These are phyloP conservation scores for Propithecus coquereli DNA, from an alignment of 2,113 vertebrate genomes.

Conservation along the genomic window DNA sequence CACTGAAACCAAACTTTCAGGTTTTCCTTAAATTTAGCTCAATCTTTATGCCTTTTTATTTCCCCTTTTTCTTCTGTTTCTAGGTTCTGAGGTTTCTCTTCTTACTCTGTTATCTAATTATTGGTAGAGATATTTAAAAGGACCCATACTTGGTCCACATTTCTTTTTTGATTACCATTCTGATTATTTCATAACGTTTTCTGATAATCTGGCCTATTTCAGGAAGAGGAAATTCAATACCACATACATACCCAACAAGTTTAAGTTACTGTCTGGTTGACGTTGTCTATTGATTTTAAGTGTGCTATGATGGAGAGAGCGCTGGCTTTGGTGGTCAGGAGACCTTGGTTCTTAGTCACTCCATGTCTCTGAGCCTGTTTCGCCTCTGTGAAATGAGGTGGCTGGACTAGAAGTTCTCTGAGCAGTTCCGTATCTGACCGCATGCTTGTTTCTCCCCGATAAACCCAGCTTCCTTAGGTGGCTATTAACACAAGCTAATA, in stretches of 20 bases:
- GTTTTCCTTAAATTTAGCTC: conserved; percentile 23
- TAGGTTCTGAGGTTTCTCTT: conserved; percentile 23
- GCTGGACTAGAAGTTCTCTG: background rate
- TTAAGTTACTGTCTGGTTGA: background rate
- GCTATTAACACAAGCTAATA: background rate
- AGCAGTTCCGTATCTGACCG: background rate
- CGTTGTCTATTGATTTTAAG: background rate
- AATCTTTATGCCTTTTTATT: background rate
- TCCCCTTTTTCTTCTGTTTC: conserved; percentile 38
- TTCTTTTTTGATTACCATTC: conserved; percentile 10
- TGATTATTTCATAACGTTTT: conserved; percentile 34
- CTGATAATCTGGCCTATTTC: conserved; percentile 5
- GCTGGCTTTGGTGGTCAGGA: background rate
- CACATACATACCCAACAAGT: background rate
- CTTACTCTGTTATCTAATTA: background rate
- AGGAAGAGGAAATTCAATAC: conserved; percentile 8
- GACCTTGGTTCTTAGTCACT: background rate
- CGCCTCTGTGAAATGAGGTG: background rate
- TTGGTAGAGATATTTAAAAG: conserved; percentile 37
- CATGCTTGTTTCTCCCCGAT: background rate
- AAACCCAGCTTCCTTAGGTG: background rate
- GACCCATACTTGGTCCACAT: background rate
- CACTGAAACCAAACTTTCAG: background rate
- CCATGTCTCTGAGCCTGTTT: background rate
- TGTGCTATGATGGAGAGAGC: background rate